Conservation (phyloP, 2,797 vertebrate species). For the Tachyglossus aculeatus region DNA sequence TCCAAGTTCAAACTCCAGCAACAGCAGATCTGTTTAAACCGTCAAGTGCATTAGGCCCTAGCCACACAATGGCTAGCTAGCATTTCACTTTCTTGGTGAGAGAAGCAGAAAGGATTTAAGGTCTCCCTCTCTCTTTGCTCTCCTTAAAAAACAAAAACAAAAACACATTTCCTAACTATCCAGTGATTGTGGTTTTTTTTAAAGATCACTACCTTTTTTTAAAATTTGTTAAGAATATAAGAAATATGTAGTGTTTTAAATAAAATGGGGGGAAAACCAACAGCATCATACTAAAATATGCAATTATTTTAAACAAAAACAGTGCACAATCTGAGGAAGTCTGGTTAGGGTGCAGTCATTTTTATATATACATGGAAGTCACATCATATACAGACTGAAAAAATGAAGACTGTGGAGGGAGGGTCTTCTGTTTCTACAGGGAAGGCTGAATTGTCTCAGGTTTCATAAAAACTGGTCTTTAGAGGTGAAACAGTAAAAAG, state of each 20-base stretch:
- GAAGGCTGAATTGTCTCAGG: slow-evolving; percentile 58
- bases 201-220: slow-evolving; percentile 62
- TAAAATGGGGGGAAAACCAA: slow-evolving; percentile 73
- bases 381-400: slow-evolving; percentile 69
- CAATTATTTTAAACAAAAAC: slow-evolving; percentile 81
- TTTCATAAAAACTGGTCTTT: slow-evolving; percentile 30
- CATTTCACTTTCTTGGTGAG: slow-evolving; percentile 61
- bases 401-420: slow-evolving; percentile 33
- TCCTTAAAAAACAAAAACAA: slow-evolving; percentile 25
- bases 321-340: slow-evolving; percentile 89
- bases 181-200: slow-evolving; percentile 72
- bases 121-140: slow-evolving; percentile 58
- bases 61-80: slow-evolving; percentile 72
- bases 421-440: slow-evolving; percentile 11
- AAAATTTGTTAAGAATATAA: slow-evolving; percentile 62
- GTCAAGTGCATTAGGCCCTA: slow-evolving; percentile 67
- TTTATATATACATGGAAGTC: slow-evolving; percentile 79
- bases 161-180: slow-evolving; percentile 61
- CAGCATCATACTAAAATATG: slow-evolving; percentile 78
- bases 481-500: slow-evolving; percentile 19
- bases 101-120: slow-evolving; percentile 58
- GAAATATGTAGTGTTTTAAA: slow-evolving; percentile 79
- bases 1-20: slow-evolving; percentile 63
- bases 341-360: slow-evolving; percentile 76
- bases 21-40: slow-evolving; percentile 60